phyloP scores from a whole-genome alignment of 1,140 invertebrate genomes.

The Lethrus apterus region DNA sequence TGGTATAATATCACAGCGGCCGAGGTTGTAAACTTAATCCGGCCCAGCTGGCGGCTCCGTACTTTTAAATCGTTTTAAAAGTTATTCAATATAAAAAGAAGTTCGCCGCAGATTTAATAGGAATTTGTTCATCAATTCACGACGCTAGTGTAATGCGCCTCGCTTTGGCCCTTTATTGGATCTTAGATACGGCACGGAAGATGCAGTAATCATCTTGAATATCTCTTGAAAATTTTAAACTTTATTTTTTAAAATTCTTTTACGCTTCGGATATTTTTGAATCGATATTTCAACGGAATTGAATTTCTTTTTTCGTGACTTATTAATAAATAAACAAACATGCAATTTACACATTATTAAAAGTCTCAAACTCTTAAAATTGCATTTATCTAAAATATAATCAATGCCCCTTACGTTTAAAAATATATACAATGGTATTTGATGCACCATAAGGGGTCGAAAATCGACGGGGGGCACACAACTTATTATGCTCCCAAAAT shows the following conservation, averaged over 20 bases:
- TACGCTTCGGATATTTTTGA: not conserved
- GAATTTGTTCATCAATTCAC: constrained; percentile 41
- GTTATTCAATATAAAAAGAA: constrained; percentile 42
- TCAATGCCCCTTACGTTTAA: too few species aligned
- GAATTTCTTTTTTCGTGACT: not conserved
- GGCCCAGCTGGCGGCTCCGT: constrained; percentile 35
- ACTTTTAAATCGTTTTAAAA: constrained; percentile 40
- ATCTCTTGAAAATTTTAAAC: constrained; percentile 25
- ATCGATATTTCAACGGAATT: not conserved
- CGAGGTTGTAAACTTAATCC: constrained; percentile 38
- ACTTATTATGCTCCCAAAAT: too few species aligned
- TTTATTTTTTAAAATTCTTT: constrained; percentile 16
- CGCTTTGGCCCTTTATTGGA: constrained; percentile 30
- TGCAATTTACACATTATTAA: not conserved
- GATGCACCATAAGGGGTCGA: too few species aligned
- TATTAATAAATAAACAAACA: not conserved
- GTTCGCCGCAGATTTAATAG: constrained; percentile 39
- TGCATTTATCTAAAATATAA: too few species aligned
- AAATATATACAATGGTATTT: too few species aligned
- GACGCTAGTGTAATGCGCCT: constrained; percentile 31
- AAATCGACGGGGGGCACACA: too few species aligned
- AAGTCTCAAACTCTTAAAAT: too few species aligned
- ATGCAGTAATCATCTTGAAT: constrained; percentile 25
- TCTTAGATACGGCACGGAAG: constrained; percentile 22
- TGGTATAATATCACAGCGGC: constrained; percentile 29